These are phyloP conservation scores for Callocephalon fimbriatum DNA, from an alignment of 2,113 vertebrate genomes.

Conservation along the genomic window DNA sequence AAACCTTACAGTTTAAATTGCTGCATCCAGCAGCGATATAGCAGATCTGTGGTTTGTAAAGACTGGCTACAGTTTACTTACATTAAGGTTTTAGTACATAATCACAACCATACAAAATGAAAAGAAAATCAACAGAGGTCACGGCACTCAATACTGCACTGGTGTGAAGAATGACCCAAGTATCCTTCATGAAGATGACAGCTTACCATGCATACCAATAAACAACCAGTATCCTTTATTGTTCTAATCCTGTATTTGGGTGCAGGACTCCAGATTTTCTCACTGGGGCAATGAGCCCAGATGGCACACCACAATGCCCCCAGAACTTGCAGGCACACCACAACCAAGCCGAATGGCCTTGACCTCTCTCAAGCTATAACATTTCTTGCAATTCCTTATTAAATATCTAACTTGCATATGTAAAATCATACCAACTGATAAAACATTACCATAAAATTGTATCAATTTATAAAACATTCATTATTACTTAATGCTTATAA, in stretches of 20 bases:
- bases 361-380: neutral
- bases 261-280: neutral
- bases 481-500: neutral
- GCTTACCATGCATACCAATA: neutral
- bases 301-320: neutral
- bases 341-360: neutral
- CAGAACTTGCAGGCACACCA: neutral
- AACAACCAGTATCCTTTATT: neutral
- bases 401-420: neutral
- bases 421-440: neutral
- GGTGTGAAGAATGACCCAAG: neutral
- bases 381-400: neutral
- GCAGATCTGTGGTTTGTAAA: neutral
- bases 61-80: neutral
- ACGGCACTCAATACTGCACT: neutral
- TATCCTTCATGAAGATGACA: constrained; percentile 24
- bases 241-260: neutral
- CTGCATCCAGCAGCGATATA: neutral
- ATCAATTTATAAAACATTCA: neutral
- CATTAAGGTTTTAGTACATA: neutral
- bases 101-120: neutral
- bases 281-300: rapidly evolving
- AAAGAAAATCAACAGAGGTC: neutral
- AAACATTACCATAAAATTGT: neutral
- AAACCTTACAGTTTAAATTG: neutral